These are phyloP conservation scores for Lobophora halterata DNA, from an alignment of 2,888 invertebrate species.

Conservation along the genomic window DNA sequence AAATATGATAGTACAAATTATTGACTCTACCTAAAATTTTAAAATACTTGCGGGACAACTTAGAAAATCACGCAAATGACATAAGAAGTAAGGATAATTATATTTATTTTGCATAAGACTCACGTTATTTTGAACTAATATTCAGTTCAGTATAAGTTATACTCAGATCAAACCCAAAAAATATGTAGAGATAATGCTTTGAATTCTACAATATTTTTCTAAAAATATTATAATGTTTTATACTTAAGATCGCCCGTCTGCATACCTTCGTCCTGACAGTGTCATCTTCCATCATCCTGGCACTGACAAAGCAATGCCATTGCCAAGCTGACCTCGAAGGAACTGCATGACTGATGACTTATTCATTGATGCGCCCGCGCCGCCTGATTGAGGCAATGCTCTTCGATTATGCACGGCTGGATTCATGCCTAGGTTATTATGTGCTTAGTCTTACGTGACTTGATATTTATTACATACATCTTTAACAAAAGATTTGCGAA, in stretches of 20 bases:
- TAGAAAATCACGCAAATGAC: too few species aligned
- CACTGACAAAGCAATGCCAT: slow-evolving; percentile 63
- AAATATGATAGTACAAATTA: too few species aligned
- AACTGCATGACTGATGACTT: slow-evolving; percentile 53
- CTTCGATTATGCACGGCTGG: slow-evolving; percentile 22
- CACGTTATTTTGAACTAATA: neutral
- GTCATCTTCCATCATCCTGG: slow-evolving; percentile 59
- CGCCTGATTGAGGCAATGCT: slow-evolving; percentile 28
- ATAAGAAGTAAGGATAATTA: too few species aligned
- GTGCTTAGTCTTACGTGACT: too few species aligned
- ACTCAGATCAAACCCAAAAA: too few species aligned
- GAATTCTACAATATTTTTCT: neutral
- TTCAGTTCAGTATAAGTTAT: too few species aligned
- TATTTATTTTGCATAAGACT: neutral
- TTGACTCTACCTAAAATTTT: too few species aligned
- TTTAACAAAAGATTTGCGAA: too few species aligned
- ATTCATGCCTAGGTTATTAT: slow-evolving; percentile 17
- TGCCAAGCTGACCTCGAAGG: slow-evolving; percentile 48
- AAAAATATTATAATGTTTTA: too few species aligned
- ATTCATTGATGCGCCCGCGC: slow-evolving; percentile 43
- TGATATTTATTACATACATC: too few species aligned
- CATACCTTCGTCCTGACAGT: slow-evolving; percentile 47
- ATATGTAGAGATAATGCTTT: too few species aligned
- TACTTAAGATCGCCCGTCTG: slow-evolving; percentile 43
- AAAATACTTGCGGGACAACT: too few species aligned